Percentiles rank a stretch among this genome's conserved stretches.
These are phyloP conservation scores for Temnopleurus reevesii DNA, from an alignment of 53 echinoderm and acorn worm genomes.

Conservation along the genomic window DNA sequence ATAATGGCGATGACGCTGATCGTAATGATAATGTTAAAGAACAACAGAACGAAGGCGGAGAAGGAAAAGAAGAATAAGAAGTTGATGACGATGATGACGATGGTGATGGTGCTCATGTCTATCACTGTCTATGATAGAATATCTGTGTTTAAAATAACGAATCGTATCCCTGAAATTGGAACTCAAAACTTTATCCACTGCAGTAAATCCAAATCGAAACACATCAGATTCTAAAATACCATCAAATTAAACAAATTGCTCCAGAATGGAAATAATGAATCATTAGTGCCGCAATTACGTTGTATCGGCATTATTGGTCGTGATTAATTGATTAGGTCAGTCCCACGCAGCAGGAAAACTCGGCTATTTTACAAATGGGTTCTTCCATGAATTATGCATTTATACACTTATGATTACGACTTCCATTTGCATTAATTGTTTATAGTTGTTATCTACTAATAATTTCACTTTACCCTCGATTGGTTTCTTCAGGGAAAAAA, in stretches of 20 bases:
- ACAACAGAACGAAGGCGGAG: background rate
- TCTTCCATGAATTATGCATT: background rate
- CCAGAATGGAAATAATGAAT: background rate
- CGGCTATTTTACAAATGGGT: background rate
- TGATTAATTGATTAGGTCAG: constrained; percentile 28
- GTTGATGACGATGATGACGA: constrained; percentile 6
- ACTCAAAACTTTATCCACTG: too few species aligned
- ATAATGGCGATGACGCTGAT: background rate
- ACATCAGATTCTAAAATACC: too few species aligned
- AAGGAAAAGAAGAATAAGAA: background rate
- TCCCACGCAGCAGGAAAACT: background rate
- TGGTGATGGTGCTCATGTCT: background rate
- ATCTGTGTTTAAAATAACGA: background rate
- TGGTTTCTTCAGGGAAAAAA: background rate
- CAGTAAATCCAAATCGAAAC: too few species aligned
- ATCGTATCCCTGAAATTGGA: background rate
- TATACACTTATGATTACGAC: background rate
- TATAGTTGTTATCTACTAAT: background rate
- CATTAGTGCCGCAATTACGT: background rate
- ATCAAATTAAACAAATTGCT: constrained; percentile 6
- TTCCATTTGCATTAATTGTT: background rate
- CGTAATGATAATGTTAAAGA: background rate
- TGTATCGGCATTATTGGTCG: background rate
- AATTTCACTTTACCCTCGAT: background rate
- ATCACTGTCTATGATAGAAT: background rate